A percentile compares a stretch with the other conserved stretches of the same genome.
These are phyloP conservation scores for Miichthys miiuy DNA, from an alignment of 2,797 vertebrate species.

Conservation along the genomic window DNA sequence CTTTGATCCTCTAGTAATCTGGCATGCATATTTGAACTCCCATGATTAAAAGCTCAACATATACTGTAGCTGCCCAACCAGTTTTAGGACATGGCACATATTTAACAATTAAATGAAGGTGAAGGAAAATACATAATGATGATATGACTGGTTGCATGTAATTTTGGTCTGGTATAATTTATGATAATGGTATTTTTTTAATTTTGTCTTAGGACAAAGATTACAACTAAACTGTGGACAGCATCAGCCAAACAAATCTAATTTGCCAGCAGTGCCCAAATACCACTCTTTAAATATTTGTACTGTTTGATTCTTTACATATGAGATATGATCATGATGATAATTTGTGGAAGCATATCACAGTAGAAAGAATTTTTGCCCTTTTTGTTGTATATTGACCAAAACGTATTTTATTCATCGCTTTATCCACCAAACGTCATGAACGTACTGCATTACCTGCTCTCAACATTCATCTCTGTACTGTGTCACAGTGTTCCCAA, in stretches of 20 bases:
- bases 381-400: neutral
- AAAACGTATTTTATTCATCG: neutral
- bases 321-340: too few relatives aligned
- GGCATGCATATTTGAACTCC: neutral
- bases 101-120: neutral
- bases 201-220: too few relatives aligned
- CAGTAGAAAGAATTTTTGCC: neutral
- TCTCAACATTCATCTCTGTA: neutral
- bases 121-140: neutral
- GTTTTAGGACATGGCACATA: neutral
- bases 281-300: neutral
- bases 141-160: too few relatives aligned
- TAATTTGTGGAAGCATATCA: neutral
- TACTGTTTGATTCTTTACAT: neutral
- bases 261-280: neutral
- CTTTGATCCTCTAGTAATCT: neutral
- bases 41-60: neutral
- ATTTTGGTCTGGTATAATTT: too few relatives aligned
- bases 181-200: too few relatives aligned
- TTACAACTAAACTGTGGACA: too few relatives aligned
- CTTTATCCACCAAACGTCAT: neutral
- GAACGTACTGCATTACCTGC: neutral
- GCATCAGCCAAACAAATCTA: neutral
- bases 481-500: constrained; percentile 11
- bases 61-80: neutral